phyloP scores from a whole-genome alignment of 1,140 invertebrate species.

The Plectrocnemia conspersa region DNA sequence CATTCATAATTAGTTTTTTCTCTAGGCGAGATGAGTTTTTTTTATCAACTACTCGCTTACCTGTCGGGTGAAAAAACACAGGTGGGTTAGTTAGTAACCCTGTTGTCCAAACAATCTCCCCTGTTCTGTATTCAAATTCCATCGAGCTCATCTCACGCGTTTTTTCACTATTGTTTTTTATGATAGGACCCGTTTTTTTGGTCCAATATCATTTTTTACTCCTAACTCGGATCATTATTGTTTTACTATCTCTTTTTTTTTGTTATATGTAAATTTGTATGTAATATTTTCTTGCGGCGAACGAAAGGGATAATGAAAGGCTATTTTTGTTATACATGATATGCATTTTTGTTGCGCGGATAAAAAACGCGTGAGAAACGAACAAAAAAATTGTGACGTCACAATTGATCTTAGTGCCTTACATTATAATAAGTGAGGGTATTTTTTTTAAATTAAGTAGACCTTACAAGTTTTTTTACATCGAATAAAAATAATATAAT shows the following conservation, averaged over 20 bases:
- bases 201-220: conserved; percentile 22
- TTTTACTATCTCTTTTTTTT: conserved; percentile 13
- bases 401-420: conserved; percentile 1
- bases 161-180: conserved; percentile 24
- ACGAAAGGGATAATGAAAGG: conserved; percentile 8
- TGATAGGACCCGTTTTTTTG: conserved; percentile 25
- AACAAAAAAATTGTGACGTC: conserved; percentile 29
- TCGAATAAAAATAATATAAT: too few relatives aligned
- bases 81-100: conserved; percentile 29
- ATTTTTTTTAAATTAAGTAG: too few relatives aligned
- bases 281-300: conserved; percentile 2
- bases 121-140: conserved; percentile 32
- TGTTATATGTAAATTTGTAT: background rate
- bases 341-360: background rate
- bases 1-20: conserved; percentile 35
- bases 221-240: background rate
- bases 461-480: too few relatives aligned
- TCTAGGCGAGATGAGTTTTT: conserved; percentile 11
- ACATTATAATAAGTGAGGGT: too few relatives aligned
- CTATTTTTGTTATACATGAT: too few relatives aligned
- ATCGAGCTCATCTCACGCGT: conserved; percentile 16
- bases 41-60: conserved; percentile 24
- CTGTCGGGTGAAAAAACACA: conserved; percentile 29
- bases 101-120: conserved; percentile 16
- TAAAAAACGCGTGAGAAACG: conserved; percentile 12